A percentile compares a stretch with the other conserved stretches of the same genome.
Conservation (phyloP, 2,888 invertebrate species). For the Phyto melanocephala region DNA sequence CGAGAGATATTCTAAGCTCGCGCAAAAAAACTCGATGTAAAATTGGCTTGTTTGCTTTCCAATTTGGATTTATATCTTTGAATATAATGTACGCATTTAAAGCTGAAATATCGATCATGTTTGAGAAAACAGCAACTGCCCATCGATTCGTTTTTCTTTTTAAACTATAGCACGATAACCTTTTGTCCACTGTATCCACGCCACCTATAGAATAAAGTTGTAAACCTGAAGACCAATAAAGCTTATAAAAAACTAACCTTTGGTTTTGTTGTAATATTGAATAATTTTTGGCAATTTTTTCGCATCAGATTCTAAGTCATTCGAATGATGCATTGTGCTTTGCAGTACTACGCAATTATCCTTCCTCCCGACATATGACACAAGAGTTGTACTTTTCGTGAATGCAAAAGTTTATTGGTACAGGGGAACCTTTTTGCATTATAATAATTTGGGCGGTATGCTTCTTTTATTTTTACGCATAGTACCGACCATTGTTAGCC, state of each 20-base stretch:
- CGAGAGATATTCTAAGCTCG: background rate
- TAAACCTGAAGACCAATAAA: background rate
- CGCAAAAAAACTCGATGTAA: background rate
- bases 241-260: background rate
- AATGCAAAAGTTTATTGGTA: background rate
- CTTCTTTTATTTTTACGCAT: background rate
- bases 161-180: background rate
- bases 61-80: conserved; percentile 1
- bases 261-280: background rate
- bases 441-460: background rate
- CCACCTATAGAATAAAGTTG: background rate
- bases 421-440: background rate
- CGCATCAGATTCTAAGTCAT: background rate
- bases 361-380: background rate
- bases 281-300: conserved; percentile 9
- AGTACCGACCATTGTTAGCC: conserved; percentile 8
- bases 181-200: background rate
- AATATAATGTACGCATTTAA: background rate
- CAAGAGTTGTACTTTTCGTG: background rate
- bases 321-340: background rate
- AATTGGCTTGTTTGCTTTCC: background rate
- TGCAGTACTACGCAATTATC: background rate
- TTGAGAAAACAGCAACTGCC: background rate
- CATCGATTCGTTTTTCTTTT: conserved; percentile 7
- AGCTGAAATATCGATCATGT: too few species aligned